Percentiles rank a stretch among this genome's conserved stretches.
These are phyloP conservation scores for Premnoplex brunnescens DNA, from an alignment of 2,797 vertebrate species.

Conservation along the genomic window DNA sequence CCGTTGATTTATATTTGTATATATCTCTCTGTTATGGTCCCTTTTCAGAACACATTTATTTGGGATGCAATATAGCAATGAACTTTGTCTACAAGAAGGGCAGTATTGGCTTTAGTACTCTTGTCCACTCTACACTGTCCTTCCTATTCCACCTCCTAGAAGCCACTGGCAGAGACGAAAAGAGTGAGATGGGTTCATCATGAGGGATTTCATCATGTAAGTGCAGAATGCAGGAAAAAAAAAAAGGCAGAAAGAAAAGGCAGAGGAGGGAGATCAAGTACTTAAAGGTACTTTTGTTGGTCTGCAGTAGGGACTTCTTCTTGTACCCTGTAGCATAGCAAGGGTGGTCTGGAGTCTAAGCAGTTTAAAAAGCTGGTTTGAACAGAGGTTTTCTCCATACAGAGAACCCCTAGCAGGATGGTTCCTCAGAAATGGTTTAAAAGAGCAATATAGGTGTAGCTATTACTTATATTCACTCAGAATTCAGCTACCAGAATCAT, in stretches of 20 bases:
- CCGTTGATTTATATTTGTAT: not conserved
- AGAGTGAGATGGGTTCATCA: not conserved
- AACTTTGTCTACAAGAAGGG: not conserved
- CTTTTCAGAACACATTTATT: not conserved
- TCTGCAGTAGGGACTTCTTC: not conserved
- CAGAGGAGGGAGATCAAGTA: not conserved
- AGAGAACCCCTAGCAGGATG: not conserved
- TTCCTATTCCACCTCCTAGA: not conserved
- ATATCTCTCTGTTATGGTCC: not conserved
- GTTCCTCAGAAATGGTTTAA: not conserved
- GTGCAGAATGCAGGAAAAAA: not conserved
- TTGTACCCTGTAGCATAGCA: not conserved
- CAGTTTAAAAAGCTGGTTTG: not conserved
- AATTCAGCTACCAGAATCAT: not conserved
- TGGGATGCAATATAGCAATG: not conserved
- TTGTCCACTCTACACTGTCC: not conserved
- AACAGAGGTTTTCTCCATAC: not conserved
- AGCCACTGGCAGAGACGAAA: not conserved
- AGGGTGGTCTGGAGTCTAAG: not conserved
- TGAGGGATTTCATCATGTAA: not conserved
- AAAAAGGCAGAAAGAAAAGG: not conserved
- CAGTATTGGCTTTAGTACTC: not conserved
- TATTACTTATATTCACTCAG: not conserved
- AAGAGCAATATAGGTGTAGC: not conserved
- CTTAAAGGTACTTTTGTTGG: not conserved